Base-by-base conservation (phyloP, 2,888 invertebrate genomes). In the Arrhopalites spinosus region DNA sequence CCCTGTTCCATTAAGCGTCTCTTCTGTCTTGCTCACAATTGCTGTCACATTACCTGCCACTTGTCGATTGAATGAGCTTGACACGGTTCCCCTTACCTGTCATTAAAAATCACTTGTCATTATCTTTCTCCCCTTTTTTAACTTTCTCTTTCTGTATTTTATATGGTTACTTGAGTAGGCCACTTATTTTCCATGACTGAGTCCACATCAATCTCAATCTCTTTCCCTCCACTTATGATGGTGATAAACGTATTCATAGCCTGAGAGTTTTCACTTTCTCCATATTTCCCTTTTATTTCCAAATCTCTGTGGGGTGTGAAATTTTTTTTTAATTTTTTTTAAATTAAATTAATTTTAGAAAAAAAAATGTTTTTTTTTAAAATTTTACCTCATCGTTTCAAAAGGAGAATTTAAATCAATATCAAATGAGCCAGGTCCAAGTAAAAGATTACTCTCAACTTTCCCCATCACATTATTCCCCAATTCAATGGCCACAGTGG, bases 321-420 rank as follows among this genome's bases (percentile, higher is more conserved):
- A n/a, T n/a, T n/a, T n/a, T n/a, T n/a, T n/a, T n/a, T n/a, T n/a
- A n/a, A n/a, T n/a, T n/a, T n/a, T n/a, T n/a, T n/a, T n/a, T n/a
- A n/a, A n/a, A n/a, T n/a, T n/a, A n/a, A n/a, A n/a, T n/a, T n/a
- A n/a, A n/a, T n/a, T n/a, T n/a, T n/a, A n/a, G n/a, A n/a, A n/a
- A n/a, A n/a, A 50, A 15, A 50, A 50, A 50, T 13, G n/a, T 50
- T 17, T 50, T 15, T 23, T 77, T 80, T n/a, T 76, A 59, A 1
- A 79, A 29, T 74, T 81, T 80, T 5, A 82, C 82, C 75, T 67
- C 59, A 78, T 76, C 27, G 71, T 68, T 45, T 81, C 76, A 61
- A 80, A 63, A 7, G 83, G 82, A 17, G 81, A 80, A 30, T 78
- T 80, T 29, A 81, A 30, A 68, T 78, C 79, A 77, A 82, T 78